Evolutionary conservation across 2,888 invertebrate species (phyloP), one percentile per base, ranked within the genome.

Genomic region (Drosophila rellima): DNA sequence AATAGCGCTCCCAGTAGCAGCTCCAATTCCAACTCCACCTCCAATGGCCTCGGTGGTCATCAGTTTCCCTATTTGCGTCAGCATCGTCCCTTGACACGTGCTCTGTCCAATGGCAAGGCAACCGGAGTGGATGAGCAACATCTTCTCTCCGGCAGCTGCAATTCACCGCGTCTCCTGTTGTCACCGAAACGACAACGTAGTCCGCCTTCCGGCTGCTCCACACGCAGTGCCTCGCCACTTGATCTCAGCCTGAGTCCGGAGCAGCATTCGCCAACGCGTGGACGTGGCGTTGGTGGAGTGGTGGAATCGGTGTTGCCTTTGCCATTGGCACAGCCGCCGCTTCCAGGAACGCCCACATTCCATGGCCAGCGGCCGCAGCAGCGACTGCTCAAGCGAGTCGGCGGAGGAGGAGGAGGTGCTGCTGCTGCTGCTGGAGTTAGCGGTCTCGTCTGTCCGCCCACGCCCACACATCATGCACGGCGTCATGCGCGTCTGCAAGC

Each of bases 381-480:
- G 2, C 93, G 95, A 69, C 94, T 94, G 1, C 82, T 95, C 20
- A 94, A 95, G 5, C 93, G 95, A 51, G 94, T 95, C 1, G 54
- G 52, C 1, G 52, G 52, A 15, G 77, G 70, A 0, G 61, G 51
- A 8, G 71, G 51, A 1, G 45, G 42, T 5, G 39, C 20, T 1
- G 35, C 35, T 2, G 67, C 23, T 1, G 44, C 45, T 11, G 15
- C 15, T 0, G 37, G 35, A 3, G 66, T 26, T 5, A 35, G 56
- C 10, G 92, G 93, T 42, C 94, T 95, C 0, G 95, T 96, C 73
- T 97, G 97, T 89, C 97, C 97, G 3, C 97, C 97, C 0, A 97
- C 97, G 0, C 97, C 97, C 0, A 97, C 97, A 0, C 97, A 97
- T 92, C 97, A 96, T 89, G 96, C 96, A 0, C 93, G 96, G 42